These are phyloP conservation scores for Hycleus phaleratus DNA, from an alignment of 1,140 invertebrate species.

Conservation along the genomic window DNA sequence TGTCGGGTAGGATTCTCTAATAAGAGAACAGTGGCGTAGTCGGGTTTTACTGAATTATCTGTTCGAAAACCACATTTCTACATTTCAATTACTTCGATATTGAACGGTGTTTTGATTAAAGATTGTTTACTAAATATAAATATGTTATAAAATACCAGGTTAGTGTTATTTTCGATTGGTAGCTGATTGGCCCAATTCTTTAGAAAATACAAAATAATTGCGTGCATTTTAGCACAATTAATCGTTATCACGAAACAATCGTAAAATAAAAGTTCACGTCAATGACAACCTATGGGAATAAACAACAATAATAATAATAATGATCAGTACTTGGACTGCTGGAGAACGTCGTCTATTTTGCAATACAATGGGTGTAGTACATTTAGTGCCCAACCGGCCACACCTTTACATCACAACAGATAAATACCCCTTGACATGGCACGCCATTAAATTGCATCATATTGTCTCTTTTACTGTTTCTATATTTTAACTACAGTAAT, in stretches of 20 bases:
- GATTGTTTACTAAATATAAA: no score
- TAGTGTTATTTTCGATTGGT: not conserved
- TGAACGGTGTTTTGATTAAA: no score
- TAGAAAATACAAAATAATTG: slow-evolving; percentile 2
- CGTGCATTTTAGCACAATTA: not conserved
- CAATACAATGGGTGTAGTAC: slow-evolving; percentile 25
- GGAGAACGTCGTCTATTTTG: slow-evolving; percentile 19
- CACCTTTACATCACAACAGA: slow-evolving; percentile 24
- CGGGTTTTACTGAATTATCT: no score
- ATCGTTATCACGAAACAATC: slow-evolving; percentile 7
- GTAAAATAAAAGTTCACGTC: slow-evolving; percentile 8
- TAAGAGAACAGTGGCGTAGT: no score
- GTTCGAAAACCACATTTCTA: no score
- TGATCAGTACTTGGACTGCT: not conserved
- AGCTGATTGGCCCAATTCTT: not conserved
- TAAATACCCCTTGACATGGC: slow-evolving; percentile 30
- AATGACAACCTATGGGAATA: slow-evolving; percentile 22
- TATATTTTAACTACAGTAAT: no score
- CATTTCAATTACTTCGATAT: no score
- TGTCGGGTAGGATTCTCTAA: no score
- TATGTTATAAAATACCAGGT: no score
- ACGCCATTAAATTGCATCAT: slow-evolving; percentile 8
- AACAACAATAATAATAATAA: not conserved
- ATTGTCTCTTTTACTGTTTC: no score
- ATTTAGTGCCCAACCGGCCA: slow-evolving; percentile 14